Conservation (phyloP, 1,140 invertebrate genomes). For the Aphis gossypii region DNA sequence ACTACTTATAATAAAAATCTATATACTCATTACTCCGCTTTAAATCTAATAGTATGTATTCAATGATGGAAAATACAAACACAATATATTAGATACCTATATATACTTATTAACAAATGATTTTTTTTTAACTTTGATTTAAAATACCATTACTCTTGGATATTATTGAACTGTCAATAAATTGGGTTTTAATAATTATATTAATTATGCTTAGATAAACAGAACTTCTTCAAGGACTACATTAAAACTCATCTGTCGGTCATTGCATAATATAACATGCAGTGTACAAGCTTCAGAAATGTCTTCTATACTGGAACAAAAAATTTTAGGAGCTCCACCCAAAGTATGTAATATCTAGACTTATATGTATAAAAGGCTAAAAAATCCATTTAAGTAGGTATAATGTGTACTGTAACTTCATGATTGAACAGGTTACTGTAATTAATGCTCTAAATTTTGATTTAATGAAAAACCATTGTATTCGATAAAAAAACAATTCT, state of each 20-base stretch:
- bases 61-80: too few species aligned
- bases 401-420: too few species aligned
- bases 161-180: background rate
- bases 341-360: slow-evolving; percentile 68
- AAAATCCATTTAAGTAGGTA: too few species aligned
- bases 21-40: too few species aligned
- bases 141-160: too few species aligned
- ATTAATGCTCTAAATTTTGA: too few species aligned
- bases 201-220: slow-evolving; percentile 65
- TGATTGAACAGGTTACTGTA: too few species aligned
- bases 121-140: background rate
- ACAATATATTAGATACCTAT: background rate
- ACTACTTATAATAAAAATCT: too few species aligned
- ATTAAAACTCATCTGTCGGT: slow-evolving; percentile 73
- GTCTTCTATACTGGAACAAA: slow-evolving; percentile 94
- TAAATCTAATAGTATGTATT: background rate
- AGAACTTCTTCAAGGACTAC: slow-evolving; percentile 73
- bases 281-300: slow-evolving; percentile 85
- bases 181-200: slow-evolving; percentile 60
- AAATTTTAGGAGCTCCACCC: slow-evolving; percentile 89
- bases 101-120: background rate
- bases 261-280: slow-evolving; percentile 76
- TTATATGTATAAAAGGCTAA: too few species aligned
- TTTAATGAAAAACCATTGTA: too few species aligned
- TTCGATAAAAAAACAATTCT: too few species aligned